A percentile compares a stretch with the other conserved stretches of the same genome.
Evolutionary conservation across 2,888 invertebrate genomes (phyloP).

Genomic region (Mesochorus sp.): DNA sequence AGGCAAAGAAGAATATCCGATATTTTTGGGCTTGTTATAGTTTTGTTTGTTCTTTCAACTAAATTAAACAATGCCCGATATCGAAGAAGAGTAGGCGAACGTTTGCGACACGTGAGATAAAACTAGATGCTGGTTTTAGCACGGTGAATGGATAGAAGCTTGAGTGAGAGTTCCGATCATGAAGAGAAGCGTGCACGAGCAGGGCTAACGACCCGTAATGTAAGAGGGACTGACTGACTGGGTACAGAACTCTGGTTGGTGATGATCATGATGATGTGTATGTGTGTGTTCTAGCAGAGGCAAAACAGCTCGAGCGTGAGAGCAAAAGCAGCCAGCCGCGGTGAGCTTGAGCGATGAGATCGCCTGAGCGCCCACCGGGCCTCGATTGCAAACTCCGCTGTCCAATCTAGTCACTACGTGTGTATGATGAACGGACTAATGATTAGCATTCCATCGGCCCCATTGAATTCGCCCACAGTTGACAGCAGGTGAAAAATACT

Average conservation of each 20-base stretch:
- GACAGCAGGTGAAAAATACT: background rate
- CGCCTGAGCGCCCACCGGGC: slow-evolving; percentile 54
- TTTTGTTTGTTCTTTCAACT: background rate
- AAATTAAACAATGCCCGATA: background rate
- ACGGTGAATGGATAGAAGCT: background rate
- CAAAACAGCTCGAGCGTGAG: slow-evolving; percentile 52
- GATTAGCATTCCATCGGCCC: background rate
- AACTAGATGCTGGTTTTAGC: background rate
- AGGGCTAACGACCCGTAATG: slow-evolving; percentile 54
- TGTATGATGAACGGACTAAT: slow-evolving; percentile 14
- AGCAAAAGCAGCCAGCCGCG: slow-evolving; percentile 50
- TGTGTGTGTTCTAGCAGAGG: slow-evolving; percentile 26
- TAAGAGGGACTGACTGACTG: slow-evolving; percentile 44
- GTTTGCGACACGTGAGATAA: background rate
- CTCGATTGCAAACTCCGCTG: slow-evolving; percentile 37
- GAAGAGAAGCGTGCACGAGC: slow-evolving; percentile 4
- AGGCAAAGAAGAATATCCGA: slow-evolving; percentile 66
- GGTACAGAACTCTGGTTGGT: background rate
- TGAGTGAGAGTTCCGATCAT: background rate
- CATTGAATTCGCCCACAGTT: background rate
- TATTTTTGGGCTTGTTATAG: background rate
- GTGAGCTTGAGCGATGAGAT: slow-evolving; percentile 38
- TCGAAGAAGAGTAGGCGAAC: background rate
- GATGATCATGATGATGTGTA: background rate
- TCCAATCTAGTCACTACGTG: background rate